phyloP scores from a whole-genome alignment of 37 sponge, comb jelly and placozoan species.

The Crambe crambe region DNA sequence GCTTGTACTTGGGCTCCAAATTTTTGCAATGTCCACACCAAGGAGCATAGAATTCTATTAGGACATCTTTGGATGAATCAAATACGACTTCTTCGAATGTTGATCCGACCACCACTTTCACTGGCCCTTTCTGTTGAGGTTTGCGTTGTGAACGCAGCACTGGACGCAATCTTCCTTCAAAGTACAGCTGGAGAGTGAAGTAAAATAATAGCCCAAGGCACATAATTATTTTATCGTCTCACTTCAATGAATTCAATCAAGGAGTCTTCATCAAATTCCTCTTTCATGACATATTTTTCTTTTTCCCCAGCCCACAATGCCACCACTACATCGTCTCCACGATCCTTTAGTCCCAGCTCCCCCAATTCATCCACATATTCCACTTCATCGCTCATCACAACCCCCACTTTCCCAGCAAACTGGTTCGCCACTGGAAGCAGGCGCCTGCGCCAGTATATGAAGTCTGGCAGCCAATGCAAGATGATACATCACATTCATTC shows the following conservation, averaged over 20 bases:
- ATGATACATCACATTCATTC: background rate
- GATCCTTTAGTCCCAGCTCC: slow-evolving; percentile 30
- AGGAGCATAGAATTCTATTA: slow-evolving; percentile 47
- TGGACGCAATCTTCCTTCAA: slow-evolving; percentile 51
- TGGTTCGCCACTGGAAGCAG: slow-evolving; percentile 41
- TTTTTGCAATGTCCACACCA: slow-evolving; percentile 26
- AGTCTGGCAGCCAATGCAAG: background rate
- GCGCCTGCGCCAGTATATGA: slow-evolving; percentile 42
- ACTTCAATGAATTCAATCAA: slow-evolving; percentile 14
- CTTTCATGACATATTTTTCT: slow-evolving; percentile 27
- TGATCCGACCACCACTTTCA: slow-evolving; percentile 70
- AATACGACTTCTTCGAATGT: slow-evolving; percentile 73
- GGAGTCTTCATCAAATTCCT: slow-evolving; percentile 11
- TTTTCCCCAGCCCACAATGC: slow-evolving; percentile 34
- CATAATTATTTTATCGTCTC: background rate
- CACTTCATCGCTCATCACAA: slow-evolving; percentile 37
- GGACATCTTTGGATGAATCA: slow-evolving; percentile 26
- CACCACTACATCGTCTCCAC: slow-evolving; percentile 60
- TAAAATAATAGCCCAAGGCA: slow-evolving; percentile 4
- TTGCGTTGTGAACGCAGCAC: slow-evolving; percentile 43
- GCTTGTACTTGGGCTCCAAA: slow-evolving; percentile 22
- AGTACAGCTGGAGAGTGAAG: slow-evolving; percentile 50
- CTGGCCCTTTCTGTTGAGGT: slow-evolving; percentile 53
- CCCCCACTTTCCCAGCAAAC: background rate
- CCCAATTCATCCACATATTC: slow-evolving; percentile 36